Conservation (phyloP, 2,888 invertebrate species). For the Tachina lurida region DNA sequence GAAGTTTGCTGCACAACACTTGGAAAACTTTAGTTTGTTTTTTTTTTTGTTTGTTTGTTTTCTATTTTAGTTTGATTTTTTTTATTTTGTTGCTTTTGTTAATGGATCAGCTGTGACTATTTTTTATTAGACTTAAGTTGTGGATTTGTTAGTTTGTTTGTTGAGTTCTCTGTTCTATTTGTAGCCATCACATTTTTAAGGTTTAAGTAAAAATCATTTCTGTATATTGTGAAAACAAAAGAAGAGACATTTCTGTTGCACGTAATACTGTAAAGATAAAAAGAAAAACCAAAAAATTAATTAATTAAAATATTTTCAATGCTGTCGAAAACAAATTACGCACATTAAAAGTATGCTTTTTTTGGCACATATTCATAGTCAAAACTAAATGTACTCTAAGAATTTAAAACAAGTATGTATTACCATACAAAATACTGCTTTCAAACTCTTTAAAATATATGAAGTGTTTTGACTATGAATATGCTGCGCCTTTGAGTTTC, state of each 20-base stretch:
- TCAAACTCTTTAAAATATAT: too few species aligned
- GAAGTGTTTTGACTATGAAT: too few species aligned
- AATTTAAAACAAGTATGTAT: too few species aligned
- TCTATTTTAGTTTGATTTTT: slow-evolving; percentile 3
- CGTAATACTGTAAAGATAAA: slow-evolving; percentile 49
- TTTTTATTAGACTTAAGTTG: slow-evolving; percentile 14
- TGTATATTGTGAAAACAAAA: slow-evolving; percentile 13
- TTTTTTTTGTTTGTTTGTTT: background rate
- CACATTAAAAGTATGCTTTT: background rate
- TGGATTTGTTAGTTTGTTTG: slow-evolving; percentile 25
- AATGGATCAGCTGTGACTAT: slow-evolving; percentile 27
- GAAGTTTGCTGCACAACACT: slow-evolving; percentile 67
- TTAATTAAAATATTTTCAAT: slow-evolving; percentile 23
- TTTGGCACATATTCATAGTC: too few species aligned
- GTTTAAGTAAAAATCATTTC: slow-evolving; percentile 34
- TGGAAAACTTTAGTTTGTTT: slow-evolving; percentile 56
- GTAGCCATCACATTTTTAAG: slow-evolving; percentile 58
- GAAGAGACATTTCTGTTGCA: slow-evolving; percentile 42
- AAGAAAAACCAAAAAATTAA: slow-evolving; percentile 22
- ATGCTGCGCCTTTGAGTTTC: too few species aligned
- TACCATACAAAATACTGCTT: too few species aligned
- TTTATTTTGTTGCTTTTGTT: slow-evolving; percentile 3
- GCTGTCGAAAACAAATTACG: background rate
- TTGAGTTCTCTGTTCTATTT: slow-evolving; percentile 49
- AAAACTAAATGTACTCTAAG: too few species aligned